Conservation (phyloP, 2,888 invertebrate genomes). For the Drosophila prostipennis region DNA sequence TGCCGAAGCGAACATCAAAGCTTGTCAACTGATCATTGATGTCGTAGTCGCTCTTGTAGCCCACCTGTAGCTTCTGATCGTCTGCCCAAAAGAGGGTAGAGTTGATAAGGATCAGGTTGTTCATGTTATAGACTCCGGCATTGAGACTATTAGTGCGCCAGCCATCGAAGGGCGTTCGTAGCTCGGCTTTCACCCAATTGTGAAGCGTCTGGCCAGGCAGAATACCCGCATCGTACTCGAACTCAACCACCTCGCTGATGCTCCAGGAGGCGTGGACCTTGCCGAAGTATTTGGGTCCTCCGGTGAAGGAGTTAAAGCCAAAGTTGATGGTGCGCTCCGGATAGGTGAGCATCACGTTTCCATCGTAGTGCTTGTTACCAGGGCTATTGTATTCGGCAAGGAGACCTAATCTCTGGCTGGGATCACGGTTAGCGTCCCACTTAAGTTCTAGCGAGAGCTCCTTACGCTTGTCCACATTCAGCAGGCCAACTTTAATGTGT, state of each 20-base stretch:
- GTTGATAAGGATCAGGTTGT: conserved; percentile 85
- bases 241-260: conserved; percentile 86
- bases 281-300: conserved; percentile 83
- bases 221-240: conserved; percentile 80
- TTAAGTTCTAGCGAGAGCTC: conserved; percentile 90
- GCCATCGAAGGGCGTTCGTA: conserved; percentile 86
- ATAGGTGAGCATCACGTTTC: conserved; percentile 88
- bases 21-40: conserved; percentile 83
- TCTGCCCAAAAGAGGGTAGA: conserved; percentile 87
- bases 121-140: conserved; percentile 84
- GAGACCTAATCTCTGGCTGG: conserved; percentile 86
- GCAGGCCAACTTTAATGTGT: conserved; percentile 88
- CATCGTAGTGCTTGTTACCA: conserved; percentile 87
- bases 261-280: conserved; percentile 89
- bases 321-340: conserved; percentile 90
- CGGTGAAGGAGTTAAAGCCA: conserved; percentile 86
- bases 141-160: conserved; percentile 86
- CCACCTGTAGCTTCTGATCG: conserved; percentile 86
- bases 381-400: conserved; percentile 87
- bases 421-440: conserved; percentile 95
- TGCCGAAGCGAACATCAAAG: conserved; percentile 85
- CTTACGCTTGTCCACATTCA: conserved; percentile 87
- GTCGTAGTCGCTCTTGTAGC: conserved; percentile 85
- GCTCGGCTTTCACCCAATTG: conserved; percentile 84
- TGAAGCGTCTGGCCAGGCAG: conserved; percentile 76